Base-by-base conservation (phyloP, 2,113 vertebrate species). In the Girardinichthys multiradiatus region DNA sequence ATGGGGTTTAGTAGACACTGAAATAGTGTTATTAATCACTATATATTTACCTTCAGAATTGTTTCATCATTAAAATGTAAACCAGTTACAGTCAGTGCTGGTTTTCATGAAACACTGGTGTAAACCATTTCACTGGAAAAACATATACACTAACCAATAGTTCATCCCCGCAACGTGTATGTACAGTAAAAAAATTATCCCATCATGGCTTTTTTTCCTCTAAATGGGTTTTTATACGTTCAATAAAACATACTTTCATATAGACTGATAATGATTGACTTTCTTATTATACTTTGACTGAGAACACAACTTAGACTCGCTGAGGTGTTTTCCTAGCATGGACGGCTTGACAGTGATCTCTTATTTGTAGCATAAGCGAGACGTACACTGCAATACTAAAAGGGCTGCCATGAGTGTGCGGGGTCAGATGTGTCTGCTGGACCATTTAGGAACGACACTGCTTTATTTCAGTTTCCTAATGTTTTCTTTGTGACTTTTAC, bases 81-180 rank as follows among this genome's bases (percentile, higher is more conserved):
- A 81, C 70, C 65, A 62, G 57, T 24, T 64, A 33, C 30, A 3
- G 68, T 77, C 60, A 76, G 70, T 74, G 70, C 29, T 77, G 31
- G 42, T 66, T 17, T 59, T 17, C 37, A 62, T 45, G 70, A 82
- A 72, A 54, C 64, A 65, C 64, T 62, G 54, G 64, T 70, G 81
- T 83, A 87, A 88, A 91, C 83, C 58, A 31, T 29, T 57, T n/a
- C 3, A 68, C 51, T 68, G 68, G 72, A 19, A 6, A 45, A 19
- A 11, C 14, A 15, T 51, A 15, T 21, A 1, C 17, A 51, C 26
- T 26, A 3, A 28, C 4, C 39, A 61, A 17, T 45, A 70, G 30
- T 54, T 35, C 31, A 39, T 69, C 33, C 67, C 31, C 60, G 74
- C 31, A 24, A 42, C 74, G 57, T 51, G 30, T 76, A 77, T 81